Percentiles rank a stretch among this genome's conserved stretches.
Evolutionary conservation across 2,797 vertebrate genomes (phyloP).

Genomic region (Myripristis jacobus): DNA sequence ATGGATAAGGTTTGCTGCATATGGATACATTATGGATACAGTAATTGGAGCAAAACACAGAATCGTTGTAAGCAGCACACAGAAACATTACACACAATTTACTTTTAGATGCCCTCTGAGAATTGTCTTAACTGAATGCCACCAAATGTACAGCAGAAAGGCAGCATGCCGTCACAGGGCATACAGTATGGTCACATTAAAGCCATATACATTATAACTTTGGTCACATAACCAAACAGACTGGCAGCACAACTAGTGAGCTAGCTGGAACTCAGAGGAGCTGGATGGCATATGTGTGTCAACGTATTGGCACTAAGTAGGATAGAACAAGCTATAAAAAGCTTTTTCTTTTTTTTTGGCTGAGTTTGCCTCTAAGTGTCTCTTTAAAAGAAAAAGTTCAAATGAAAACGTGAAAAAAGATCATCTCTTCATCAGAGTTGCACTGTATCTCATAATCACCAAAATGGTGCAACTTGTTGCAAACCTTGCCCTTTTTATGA

Average conservation of each 20-base stretch:
- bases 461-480: constrained; percentile 37
- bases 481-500: constrained; percentile 31
- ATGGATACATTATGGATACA: not conserved
- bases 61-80: too few relatives aligned
- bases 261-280: not conserved
- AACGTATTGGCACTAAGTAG: too few relatives aligned
- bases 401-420: constrained; percentile 3
- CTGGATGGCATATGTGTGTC: not conserved
- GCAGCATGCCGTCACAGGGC: too few relatives aligned
- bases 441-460: not conserved
- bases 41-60: not conserved
- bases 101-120: not conserved
- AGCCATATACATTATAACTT: not conserved
- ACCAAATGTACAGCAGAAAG: not conserved
- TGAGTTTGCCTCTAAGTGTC: too few relatives aligned
- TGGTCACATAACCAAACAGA: not conserved
- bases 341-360: too few relatives aligned
- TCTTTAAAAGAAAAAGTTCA: not conserved
- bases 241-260: not conserved
- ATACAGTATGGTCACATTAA: not conserved
- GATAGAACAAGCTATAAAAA: too few relatives aligned
- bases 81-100: not conserved
- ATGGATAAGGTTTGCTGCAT: not conserved
- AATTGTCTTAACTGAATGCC: not conserved
- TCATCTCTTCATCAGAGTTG: not conserved